A percentile compares a stretch with the other conserved stretches of the same genome.
Evolutionary conservation across 1,140 invertebrate genomes (phyloP).

Genomic region (Drosophila melanica): DNA sequence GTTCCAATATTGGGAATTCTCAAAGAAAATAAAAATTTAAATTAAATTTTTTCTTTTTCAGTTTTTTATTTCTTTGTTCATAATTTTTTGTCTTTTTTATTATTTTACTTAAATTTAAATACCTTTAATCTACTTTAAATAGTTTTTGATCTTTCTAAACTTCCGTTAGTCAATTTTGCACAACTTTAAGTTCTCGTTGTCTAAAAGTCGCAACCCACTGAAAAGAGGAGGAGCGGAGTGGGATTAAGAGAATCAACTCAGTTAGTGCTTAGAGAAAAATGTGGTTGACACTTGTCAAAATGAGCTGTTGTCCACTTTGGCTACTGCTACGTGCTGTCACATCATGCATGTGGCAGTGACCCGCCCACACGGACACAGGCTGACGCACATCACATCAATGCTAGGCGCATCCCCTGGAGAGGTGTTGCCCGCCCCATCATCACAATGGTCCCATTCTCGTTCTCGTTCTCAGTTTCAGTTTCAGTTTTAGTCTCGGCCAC

Average conservation of each 20-base stretch:
- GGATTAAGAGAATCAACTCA: background rate
- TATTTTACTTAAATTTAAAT: too few species aligned
- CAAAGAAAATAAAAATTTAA: too few species aligned
- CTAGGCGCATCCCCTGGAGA: background rate
- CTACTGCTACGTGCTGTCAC: slow-evolving; percentile 22
- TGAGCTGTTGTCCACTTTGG: slow-evolving; percentile 11
- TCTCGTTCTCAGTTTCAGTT: background rate
- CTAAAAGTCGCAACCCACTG: too few species aligned
- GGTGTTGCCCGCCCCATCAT: background rate
- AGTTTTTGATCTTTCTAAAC: too few species aligned
- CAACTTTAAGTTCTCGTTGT: too few species aligned
- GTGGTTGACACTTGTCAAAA: slow-evolving; percentile 37
- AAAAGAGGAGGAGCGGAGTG: background rate
- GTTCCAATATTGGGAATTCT: too few species aligned
- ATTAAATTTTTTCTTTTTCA: too few species aligned
- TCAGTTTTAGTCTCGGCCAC: background rate
- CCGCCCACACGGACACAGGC: background rate
- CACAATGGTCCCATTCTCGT: background rate
- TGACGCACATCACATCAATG: background rate
- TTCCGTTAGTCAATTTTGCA: too few species aligned
- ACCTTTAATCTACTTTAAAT: too few species aligned
- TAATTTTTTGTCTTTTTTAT: too few species aligned
- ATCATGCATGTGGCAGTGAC: slow-evolving; percentile 10
- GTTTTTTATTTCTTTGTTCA: too few species aligned
- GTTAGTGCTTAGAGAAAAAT: slow-evolving; percentile 8